A percentile compares a stretch with the other conserved stretches of the same genome.
Evolutionary conservation across 30 jellyfish, hydroid and myxozoan genomes (phyloP).

Genomic region (Catostylus mosaicus): DNA sequence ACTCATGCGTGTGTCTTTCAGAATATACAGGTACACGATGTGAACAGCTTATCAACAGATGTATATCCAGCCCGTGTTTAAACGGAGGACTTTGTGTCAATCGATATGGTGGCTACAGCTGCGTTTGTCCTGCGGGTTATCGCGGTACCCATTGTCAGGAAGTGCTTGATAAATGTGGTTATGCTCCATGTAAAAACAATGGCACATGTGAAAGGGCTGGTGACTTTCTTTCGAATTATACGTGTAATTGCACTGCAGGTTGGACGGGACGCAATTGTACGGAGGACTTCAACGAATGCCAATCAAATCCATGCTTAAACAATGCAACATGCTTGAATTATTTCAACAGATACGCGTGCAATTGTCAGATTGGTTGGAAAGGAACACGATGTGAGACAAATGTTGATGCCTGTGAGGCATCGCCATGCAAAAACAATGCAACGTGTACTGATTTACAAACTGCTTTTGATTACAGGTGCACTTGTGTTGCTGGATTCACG

Average conservation of each 20-base stretch:
- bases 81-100: constrained; percentile 81
- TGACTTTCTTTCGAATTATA: constrained; percentile 53
- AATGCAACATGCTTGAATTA: constrained; percentile 63
- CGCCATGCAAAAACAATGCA: constrained; percentile 82
- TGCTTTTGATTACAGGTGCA: constrained; percentile 71
- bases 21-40: constrained; percentile 77
- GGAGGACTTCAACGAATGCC: constrained; percentile 70
- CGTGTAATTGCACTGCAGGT: constrained; percentile 82
- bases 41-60: constrained; percentile 46
- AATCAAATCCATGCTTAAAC: constrained; percentile 73
- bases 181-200: constrained; percentile 77
- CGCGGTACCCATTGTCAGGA: constrained; percentile 68
- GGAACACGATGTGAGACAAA: constrained; percentile 71
- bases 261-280: constrained; percentile 92
- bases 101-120: constrained; percentile 39
- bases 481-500: constrained; percentile 77
- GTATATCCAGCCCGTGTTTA: constrained; percentile 68
- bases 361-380: constrained; percentile 80
- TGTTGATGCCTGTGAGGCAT: constrained; percentile 60
- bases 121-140: constrained; percentile 81
- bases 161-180: constrained; percentile 60
- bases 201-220: constrained; percentile 80
- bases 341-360: constrained; percentile 67
- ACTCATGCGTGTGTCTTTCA: constrained; percentile 59
- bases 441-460: constrained; percentile 70